Percentiles rank a stretch among this genome's conserved stretches.
phyloP scores from a whole-genome alignment of 2,888 invertebrate species.

The Sisyra nigra region DNA sequence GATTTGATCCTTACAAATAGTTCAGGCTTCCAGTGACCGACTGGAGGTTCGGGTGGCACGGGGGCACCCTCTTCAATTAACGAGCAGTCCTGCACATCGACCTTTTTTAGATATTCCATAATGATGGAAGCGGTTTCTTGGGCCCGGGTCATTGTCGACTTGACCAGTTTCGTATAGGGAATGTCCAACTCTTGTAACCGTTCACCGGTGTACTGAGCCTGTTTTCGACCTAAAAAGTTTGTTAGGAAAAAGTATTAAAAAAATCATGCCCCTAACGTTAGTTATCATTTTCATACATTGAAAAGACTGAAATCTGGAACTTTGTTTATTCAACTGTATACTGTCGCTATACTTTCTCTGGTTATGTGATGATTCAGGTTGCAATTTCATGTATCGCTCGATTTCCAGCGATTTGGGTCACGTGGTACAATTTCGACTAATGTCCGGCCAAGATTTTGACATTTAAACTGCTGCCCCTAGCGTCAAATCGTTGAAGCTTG shows the following conservation, averaged over 20 bases:
- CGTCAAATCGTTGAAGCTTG: too few species aligned
- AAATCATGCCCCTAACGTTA: constrained; percentile 4
- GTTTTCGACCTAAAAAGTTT: constrained; percentile 47
- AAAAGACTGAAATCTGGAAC: too few species aligned
- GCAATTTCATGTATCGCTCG: too few species aligned
- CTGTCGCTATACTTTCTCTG: too few species aligned
- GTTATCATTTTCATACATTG: too few species aligned
- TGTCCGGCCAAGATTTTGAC: too few species aligned
- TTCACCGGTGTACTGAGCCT: constrained; percentile 74
- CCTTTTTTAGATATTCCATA: constrained; percentile 40
- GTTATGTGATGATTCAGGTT: too few species aligned
- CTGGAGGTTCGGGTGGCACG: constrained; percentile 82
- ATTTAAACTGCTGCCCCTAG: too few species aligned
- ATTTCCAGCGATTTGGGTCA: too few species aligned
- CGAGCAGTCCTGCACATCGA: constrained; percentile 43
- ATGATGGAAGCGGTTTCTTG: constrained; percentile 82
- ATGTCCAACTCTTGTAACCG: constrained; percentile 61
- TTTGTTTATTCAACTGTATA: too few species aligned
- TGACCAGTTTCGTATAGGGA: constrained; percentile 63
- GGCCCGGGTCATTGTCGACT: constrained; percentile 88
- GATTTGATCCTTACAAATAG: constrained; percentile 37
- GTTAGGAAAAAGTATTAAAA: constrained; percentile 3
- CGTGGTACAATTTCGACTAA: too few species aligned
- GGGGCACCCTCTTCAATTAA: constrained; percentile 88
- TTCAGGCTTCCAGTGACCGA: constrained; percentile 78